Conservation (phyloP, 2,888 invertebrate species). For the Chloroclysta siterata region DNA sequence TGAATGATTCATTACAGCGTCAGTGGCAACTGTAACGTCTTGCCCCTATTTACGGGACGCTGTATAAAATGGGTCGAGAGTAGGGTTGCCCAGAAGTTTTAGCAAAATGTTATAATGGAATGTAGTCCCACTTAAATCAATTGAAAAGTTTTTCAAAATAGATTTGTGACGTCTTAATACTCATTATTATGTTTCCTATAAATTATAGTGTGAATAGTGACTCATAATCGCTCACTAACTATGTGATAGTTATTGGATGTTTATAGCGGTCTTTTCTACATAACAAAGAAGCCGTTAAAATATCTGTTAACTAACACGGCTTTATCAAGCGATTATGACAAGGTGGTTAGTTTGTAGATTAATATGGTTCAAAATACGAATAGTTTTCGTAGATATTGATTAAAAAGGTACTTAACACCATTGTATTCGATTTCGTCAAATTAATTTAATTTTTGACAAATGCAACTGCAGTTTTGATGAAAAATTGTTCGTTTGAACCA, state of each 20-base stretch:
- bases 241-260: not conserved
- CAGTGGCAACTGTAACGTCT: no score
- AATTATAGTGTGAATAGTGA: slow-evolving; percentile 42
- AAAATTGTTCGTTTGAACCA: not conserved
- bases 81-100: not conserved
- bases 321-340: not conserved
- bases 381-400: not conserved
- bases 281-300: not conserved
- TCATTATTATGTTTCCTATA: slow-evolving; percentile 65
- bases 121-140: not conserved
- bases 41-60: no score
- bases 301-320: not conserved
- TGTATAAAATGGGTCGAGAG: not conserved
- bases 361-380: slow-evolving; percentile 8
- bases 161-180: slow-evolving; percentile 50
- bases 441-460: no score
- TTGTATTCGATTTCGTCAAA: not conserved
- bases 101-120: not conserved
- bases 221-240: not conserved
- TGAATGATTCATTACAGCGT: no score
- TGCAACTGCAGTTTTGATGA: not conserved
- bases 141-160: not conserved
- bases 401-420: not conserved
- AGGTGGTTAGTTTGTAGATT: not conserved
- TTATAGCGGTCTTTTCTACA: not conserved